Base-by-base conservation (phyloP, 1,140 invertebrate species). In the Drosophila neocordata region DNA sequence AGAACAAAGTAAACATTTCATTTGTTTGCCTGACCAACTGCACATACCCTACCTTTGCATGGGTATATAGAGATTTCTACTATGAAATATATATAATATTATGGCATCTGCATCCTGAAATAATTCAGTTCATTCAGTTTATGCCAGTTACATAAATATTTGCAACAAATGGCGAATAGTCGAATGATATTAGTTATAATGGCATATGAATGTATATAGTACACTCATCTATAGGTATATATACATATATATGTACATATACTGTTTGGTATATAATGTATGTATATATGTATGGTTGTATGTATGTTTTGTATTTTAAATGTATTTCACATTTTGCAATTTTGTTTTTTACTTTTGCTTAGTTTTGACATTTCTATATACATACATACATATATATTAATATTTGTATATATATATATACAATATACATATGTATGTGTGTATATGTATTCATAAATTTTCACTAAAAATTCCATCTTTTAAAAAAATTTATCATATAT, bases 391-490 rank as follows among this genome's bases (percentile, higher is more conserved):
- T 67, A 64, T 68, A 75, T 65, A 56, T 67, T 60, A 69, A 59
- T 81, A 58, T 76, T 62, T 73, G 73, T 69, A 65, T 62, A 65
- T 65, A 63, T 48, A 66, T 66, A 53, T 63, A 63, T 24, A 13
- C 9, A 51, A 20, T 61, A 57, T 77, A 64, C 68, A 74, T 72
- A 70, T 76, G 76, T 69, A 58, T 79, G 71, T 65, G 74, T 83
- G 77, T 48, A 76, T 79, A 67, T 81, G 73, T 75, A 52, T 79
- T 82, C 61, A 79, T 88, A 81, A 88, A 87, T 90, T 90, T 88
- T 76, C 15, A 88, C 88, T 90, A 89, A 90, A 85, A 90, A 80
- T 84, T 77, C 80, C 4, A 2, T 48, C 7, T 63, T 74, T 81
- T 81, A 77, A 85, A 89, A 87, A 89, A 81, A 69, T 55, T 69